Conservation (phyloP, 2,113 vertebrate species). For the Oreotragus oreotragus region DNA sequence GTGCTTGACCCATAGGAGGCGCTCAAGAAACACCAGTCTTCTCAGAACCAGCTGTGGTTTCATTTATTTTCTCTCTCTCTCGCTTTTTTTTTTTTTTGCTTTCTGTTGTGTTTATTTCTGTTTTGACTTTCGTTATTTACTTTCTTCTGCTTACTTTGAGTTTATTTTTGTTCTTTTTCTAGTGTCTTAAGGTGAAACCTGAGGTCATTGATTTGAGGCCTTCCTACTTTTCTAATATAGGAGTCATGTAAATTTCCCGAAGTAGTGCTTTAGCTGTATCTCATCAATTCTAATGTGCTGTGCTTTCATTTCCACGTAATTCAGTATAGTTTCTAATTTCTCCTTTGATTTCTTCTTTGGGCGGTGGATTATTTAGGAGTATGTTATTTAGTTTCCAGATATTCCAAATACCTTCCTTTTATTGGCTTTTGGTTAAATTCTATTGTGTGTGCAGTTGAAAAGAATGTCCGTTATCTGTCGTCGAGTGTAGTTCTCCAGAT, state of each 20-base stretch:
- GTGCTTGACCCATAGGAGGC: neutral
- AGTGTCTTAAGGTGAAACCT: neutral
- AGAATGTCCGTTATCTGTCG: neutral
- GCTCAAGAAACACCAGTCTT: neutral
- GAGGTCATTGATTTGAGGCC: neutral
- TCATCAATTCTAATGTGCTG: neutral
- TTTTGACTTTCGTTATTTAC: conserved; percentile 1
- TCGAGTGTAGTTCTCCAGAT: neutral
- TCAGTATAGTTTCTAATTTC: neutral
- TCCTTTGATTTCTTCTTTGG: conserved; percentile 14
- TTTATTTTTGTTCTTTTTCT: neutral
- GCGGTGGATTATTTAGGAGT: neutral
- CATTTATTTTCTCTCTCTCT: neutral
- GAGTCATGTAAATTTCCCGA: neutral
- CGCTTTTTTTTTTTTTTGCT: no score
- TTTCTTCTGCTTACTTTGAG: neutral
- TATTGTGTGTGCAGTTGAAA: neutral
- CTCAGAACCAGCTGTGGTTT: neutral
- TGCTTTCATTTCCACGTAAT: neutral
- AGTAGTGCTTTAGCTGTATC: neutral
- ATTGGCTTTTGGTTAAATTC: neutral
- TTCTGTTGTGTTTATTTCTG: conserved; percentile 18
- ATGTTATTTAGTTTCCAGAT: neutral
- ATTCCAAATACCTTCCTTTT: neutral
- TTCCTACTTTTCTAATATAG: neutral